Base-by-base conservation (phyloP, 2,797 vertebrate genomes). In the Schizopygopsis pylzovi region DNA sequence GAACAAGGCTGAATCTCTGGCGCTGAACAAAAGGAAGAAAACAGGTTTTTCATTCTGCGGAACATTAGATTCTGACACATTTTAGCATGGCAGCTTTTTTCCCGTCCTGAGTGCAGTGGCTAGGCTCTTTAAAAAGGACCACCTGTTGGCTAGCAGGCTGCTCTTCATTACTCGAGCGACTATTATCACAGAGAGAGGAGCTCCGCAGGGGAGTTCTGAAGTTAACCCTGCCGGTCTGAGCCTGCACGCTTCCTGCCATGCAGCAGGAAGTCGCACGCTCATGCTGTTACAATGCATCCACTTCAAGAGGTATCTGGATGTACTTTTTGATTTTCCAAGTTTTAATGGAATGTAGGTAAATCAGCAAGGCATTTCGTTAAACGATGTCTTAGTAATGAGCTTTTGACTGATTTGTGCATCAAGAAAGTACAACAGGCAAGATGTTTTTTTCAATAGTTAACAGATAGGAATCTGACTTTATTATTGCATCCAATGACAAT, bases 31-130 rank as follows among this genome's bases (percentile, higher is more conserved):
- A 99, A 95, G 96, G 95, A 96, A 95, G 97, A 96, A 98, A 98
- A 97, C 97, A 97, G 96, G 97, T 91, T 98, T 99, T 99, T 97
- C 97, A 98, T 97, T 97, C 97, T 96, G 96, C 94, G 96, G 98
- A 99, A 99, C 98, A 98, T 99, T 98, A 98, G 97, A 97, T 98
- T 99, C 97, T 97, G 97, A 98, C 98, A 97, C 98, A 97, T 96
- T 96, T 96, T 95, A 95, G 94, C 93, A 92, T 94, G 94, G 94
- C 95, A 90, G 96, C 94, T 96, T 96, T 92, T 92, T 91, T 75
- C 41, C 78, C 90, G 95, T 96, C 95, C 96, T 81, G 93, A 98
- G 97, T 97, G 96, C 97, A 96, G 95, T 96, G 95, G 96, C 96
- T 97, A 95, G 96, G 95, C 96, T 96, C 95, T 96, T 95, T 93